Evolutionary conservation across 2,113 vertebrate genomes (phyloP).

Genomic region (Ceyx margarethae): DNA sequence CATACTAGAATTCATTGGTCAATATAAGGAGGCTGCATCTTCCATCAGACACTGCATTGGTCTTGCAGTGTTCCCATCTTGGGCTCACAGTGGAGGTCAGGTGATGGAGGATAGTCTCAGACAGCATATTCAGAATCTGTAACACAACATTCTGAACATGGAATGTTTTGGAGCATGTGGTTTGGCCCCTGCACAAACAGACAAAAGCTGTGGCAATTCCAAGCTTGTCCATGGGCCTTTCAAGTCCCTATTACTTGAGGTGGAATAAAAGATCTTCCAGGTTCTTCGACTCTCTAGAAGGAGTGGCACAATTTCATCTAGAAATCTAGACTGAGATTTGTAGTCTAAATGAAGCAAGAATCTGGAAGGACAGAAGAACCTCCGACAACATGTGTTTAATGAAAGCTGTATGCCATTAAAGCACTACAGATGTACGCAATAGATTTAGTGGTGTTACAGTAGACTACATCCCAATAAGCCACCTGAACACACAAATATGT

Average conservation of each 20-base stretch:
- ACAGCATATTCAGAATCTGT: background rate
- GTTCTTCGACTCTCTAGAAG: background rate
- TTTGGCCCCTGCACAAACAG: background rate
- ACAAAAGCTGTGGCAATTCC: background rate
- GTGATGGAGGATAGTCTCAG: background rate
- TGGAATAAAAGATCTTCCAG: background rate
- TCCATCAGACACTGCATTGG: background rate
- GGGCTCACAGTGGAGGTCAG: background rate
- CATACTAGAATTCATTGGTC: background rate
- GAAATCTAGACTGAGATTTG: background rate
- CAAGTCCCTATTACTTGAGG: background rate
- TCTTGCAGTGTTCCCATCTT: background rate
- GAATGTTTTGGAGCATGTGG: background rate
- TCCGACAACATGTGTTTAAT: accelerated
- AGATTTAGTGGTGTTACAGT: background rate
- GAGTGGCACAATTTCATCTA: background rate
- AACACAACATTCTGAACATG: background rate
- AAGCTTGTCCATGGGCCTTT: background rate
- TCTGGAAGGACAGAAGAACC: background rate
- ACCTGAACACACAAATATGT: background rate
- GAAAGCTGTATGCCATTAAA: background rate
- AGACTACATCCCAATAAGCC: background rate
- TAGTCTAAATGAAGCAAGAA: background rate
- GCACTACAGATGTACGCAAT: background rate
- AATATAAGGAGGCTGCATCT: background rate